Evolutionary conservation across 2,113 vertebrate genomes (phyloP), one percentile per base, ranked within the genome.

Genomic region (Mormyrus lacerda): DNA sequence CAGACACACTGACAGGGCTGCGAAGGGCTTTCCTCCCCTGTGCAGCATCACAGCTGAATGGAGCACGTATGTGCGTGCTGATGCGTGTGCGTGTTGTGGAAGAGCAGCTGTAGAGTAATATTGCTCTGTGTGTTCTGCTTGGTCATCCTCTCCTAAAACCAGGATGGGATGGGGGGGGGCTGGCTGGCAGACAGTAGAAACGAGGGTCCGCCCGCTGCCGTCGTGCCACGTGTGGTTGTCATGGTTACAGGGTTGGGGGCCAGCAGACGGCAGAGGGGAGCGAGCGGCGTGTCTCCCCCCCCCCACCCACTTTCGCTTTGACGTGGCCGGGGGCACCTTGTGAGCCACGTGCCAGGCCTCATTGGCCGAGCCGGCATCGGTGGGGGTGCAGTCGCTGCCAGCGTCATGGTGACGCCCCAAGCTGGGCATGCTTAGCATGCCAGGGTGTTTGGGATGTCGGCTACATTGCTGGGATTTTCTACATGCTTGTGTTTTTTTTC

Each of bases 191-290:
- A 92, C 91, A 51, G 65, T 92, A 91, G 92, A 94, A 93, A 95
- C 91, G 92, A 95, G 93, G 94, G 94, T 94, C 94, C 93, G 95
- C 93, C 93, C 93, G 93, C 93, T 94, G 55, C 94, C 92, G 94
- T 94, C 95, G 94, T 94, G 95, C 94, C 93, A 95, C 94, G 93
- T 94, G 93, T 91, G 91, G 96, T 96, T 95, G 94, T 92, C 95
- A 96, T 95, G 94, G 94, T 89, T 93, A 96, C 95, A 95, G 94
- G 93, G 94, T 95, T 92, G 88, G 94, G 94, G 95, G 94, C 93
- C 93, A 88, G 92, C 90, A 88, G 92, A 94, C 93, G 21, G 39
- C 44, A 35, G 48, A 87, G 50, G 85, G 85, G 85, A 50, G 50
- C n/a, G 13, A 39, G 82, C 50, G 6, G 47, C 27, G 11, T 86